These are phyloP conservation scores for Enteromius paludinosus DNA, from an alignment of 2,797 vertebrate species.

Conservation along the genomic window DNA sequence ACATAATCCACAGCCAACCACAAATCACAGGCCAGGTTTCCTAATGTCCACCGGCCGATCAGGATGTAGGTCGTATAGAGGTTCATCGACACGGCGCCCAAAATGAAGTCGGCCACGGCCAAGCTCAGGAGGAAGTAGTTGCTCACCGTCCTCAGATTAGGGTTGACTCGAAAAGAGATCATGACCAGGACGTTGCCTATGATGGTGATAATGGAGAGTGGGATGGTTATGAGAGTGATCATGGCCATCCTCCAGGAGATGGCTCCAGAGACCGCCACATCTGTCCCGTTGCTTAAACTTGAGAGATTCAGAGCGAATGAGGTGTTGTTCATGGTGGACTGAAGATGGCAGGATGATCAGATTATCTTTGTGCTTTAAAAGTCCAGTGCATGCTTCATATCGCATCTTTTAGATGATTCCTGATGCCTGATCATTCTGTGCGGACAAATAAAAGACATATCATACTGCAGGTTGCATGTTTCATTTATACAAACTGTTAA, in stretches of 20 bases:
- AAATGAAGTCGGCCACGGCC: conserved; percentile 59
- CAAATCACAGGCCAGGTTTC: conserved; percentile 59
- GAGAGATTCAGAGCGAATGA: conserved; percentile 31
- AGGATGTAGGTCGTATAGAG: conserved; percentile 63
- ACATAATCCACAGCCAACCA: conserved; percentile 62
- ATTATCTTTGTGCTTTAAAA: conserved; percentile 28
- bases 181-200: conserved; percentile 60
- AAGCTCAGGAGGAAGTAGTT: conserved; percentile 63
- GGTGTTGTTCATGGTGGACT: conserved; percentile 33
- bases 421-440: conserved; percentile 19
- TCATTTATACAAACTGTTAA: neutral
- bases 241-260: conserved; percentile 53
- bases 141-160: conserved; percentile 56
- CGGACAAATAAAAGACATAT: conserved; percentile 11
- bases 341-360: neutral
- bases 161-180: conserved; percentile 58
- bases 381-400: neutral
- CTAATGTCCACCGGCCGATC: conserved; percentile 57
- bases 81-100: conserved; percentile 61
- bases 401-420: conserved; percentile 8
- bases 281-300: conserved; percentile 35
- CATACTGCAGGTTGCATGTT: neutral
- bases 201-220: conserved; percentile 57
- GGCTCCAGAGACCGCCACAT: neutral
- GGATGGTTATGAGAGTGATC: conserved; percentile 55